A percentile compares a stretch with the other conserved stretches of the same genome.
Evolutionary conservation across 2,113 vertebrate species (phyloP).

Genomic region (Nymphicus hollandicus): DNA sequence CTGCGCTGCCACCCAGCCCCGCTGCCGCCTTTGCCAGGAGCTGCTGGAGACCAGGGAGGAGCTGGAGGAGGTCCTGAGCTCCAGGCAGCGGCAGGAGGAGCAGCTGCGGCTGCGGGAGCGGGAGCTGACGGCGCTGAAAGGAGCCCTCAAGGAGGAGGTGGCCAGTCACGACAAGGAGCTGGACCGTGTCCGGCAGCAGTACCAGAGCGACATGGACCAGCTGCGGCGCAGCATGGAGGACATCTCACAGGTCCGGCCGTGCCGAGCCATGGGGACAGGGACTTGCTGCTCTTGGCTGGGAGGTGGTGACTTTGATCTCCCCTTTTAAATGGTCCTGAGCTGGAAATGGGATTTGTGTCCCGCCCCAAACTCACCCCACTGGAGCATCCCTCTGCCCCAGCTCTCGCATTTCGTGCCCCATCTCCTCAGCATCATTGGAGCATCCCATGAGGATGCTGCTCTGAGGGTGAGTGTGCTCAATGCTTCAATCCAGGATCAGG

Average conservation of each 20-base stretch:
- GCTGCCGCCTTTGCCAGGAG: constrained; percentile 69
- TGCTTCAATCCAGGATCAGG: constrained; percentile 74
- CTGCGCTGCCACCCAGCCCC: fast-evolving
- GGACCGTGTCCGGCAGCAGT: constrained; percentile 85
- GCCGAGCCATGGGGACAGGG: not conserved
- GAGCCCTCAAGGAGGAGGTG: constrained; percentile 93
- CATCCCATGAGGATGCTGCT: not conserved
- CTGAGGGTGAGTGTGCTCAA: not conserved
- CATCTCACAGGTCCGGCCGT: constrained; percentile 79
- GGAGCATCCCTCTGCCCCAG: fast-evolving
- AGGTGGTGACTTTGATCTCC: not conserved
- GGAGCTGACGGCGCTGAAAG: constrained; percentile 89
- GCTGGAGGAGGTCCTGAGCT: constrained; percentile 76
- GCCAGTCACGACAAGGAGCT: constrained; percentile 88
- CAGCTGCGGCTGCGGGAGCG: constrained; percentile 83
- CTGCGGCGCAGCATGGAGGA: constrained; percentile 86
- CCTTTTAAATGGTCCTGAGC: not conserved
- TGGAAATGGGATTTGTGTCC: not conserved
- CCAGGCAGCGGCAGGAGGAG: constrained; percentile 83
- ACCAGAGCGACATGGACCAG: constrained; percentile 84
- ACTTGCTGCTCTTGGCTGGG: not conserved
- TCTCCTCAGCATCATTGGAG: fast-evolving
- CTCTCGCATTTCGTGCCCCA: not conserved
- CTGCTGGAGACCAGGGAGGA: constrained; percentile 79
- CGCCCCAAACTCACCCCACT: fast-evolving